A percentile compares a stretch with the other conserved stretches of the same genome.
Evolutionary conservation across 2,113 vertebrate species (phyloP).

Genomic region (Alethe castanea): DNA sequence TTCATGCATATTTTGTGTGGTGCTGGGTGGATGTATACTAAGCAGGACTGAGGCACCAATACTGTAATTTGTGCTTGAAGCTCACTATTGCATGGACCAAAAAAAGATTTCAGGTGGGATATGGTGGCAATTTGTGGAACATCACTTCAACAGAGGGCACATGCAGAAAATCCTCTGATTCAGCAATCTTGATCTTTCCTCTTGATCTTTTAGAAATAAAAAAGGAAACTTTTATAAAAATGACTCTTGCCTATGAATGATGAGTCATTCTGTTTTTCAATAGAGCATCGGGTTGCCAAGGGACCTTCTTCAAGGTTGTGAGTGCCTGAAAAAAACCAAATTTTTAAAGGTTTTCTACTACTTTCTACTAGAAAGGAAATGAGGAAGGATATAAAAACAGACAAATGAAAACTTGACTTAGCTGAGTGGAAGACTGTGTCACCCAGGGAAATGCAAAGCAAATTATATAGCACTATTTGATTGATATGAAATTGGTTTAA

Average conservation of each 20-base stretch:
- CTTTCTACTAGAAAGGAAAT: not conserved
- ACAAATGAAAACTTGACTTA: not conserved
- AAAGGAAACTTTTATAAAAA: not conserved
- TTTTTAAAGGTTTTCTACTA: not conserved
- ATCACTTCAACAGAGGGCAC: not conserved
- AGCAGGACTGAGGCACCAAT: not conserved
- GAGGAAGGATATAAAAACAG: not conserved
- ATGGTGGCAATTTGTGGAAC: not conserved
- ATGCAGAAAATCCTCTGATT: not conserved
- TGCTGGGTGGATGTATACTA: not conserved
- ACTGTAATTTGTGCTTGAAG: not conserved
- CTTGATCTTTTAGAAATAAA: not conserved
- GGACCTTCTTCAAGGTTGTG: not conserved
- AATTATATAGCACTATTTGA: not conserved
- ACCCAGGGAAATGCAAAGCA: not conserved
- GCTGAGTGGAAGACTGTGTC: not conserved
- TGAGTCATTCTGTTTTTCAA: not conserved
- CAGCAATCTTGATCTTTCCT: not conserved
- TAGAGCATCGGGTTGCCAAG: not conserved
- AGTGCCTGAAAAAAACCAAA: not conserved
- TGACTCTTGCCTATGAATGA: not conserved
- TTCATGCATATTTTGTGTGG: not conserved
- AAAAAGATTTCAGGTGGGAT: not conserved
- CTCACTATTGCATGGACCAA: not conserved
- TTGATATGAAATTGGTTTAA: not conserved